Conservation (phyloP, 23 tunicate genomes). For the Styela clava region DNA sequence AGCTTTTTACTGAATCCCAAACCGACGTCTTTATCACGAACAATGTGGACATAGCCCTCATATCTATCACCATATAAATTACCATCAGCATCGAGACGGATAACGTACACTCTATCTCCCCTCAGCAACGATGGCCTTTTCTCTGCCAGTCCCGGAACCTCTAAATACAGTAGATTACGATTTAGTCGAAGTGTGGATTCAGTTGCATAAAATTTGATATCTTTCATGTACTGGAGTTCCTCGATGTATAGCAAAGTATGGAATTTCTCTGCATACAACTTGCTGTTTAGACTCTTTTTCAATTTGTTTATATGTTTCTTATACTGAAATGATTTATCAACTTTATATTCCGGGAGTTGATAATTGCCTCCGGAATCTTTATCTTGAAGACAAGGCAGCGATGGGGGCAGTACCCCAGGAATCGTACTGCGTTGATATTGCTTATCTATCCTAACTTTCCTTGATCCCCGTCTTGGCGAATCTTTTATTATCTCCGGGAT, state of each 20-base stretch:
- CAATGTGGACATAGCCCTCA: conserved; percentile 47
- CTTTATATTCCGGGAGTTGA: background rate
- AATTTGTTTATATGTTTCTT: background rate
- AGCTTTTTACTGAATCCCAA: conserved; percentile 32
- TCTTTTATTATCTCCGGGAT: too few relatives aligned
- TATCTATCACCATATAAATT: background rate
- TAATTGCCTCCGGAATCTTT: background rate
- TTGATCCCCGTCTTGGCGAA: too few relatives aligned
- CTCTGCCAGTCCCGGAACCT: conserved; percentile 71
- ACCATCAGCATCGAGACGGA: conserved; percentile 18
- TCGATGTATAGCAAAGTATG: conserved; percentile 17
- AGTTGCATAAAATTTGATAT: background rate
- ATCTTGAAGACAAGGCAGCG: background rate
- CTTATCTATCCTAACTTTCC: background rate
- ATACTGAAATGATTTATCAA: background rate
- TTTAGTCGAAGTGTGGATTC: background rate
- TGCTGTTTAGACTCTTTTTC: background rate
- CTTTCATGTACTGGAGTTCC: conserved; percentile 5
- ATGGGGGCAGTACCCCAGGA: background rate
- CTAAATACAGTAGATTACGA: background rate
- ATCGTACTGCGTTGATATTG: background rate
- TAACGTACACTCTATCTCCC: conserved; percentile 39
- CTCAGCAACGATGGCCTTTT: conserved; percentile 47
- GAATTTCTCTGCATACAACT: background rate
- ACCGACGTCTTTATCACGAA: conserved; percentile 12